Percentiles rank a stretch among this genome's conserved stretches.
Conservation (phyloP, 2,888 invertebrate species). For the Ferrisia virgata region DNA sequence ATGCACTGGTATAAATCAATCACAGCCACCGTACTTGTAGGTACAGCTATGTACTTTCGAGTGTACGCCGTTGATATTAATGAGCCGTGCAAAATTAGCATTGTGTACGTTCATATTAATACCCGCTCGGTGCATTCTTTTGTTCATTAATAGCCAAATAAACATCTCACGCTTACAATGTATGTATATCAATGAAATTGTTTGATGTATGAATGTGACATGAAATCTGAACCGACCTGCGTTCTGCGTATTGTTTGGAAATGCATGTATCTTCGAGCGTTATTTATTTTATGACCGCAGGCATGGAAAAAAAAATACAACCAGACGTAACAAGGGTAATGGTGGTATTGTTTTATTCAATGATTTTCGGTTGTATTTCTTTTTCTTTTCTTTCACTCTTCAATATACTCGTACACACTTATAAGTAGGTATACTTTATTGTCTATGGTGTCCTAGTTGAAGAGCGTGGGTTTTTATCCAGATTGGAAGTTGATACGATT, state of each 20-base stretch:
- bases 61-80: too few species aligned
- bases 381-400: not conserved
- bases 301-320: too few species aligned
- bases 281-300: not conserved
- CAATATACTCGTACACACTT: too few species aligned
- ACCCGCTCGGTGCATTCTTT: not conserved
- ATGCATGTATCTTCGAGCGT: not conserved
- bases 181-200: not conserved
- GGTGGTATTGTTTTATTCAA: not conserved
- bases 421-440: not conserved
- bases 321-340: not conserved
- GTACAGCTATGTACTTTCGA: too few species aligned
- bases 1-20: not conserved
- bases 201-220: not conserved
- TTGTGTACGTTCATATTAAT: not conserved
- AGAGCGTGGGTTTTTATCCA: not conserved
- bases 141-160: not conserved
- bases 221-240: not conserved
- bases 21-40: not conserved
- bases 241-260: not conserved
- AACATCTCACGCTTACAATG: not conserved
- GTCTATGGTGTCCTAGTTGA: not conserved
- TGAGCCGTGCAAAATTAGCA: constrained; percentile 25
- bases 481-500: not conserved
- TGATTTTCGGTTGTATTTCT: not conserved